A percentile compares a stretch with the other conserved stretches of the same genome.
Conservation (phyloP, 2,113 vertebrate genomes). For the Verasper variegatus region DNA sequence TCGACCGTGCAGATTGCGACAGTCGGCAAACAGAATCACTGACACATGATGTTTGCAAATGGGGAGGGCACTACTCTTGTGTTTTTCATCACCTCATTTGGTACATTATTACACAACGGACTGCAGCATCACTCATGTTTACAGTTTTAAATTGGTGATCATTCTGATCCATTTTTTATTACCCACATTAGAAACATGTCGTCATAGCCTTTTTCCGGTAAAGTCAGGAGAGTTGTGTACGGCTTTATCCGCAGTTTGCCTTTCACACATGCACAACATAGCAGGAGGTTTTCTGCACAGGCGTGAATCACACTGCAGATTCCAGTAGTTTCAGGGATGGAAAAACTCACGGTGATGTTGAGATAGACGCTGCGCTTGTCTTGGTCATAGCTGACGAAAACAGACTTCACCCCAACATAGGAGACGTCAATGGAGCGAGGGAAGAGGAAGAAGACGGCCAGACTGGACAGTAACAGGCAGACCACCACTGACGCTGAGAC, state of each 20-base stretch:
- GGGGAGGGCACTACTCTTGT: no score
- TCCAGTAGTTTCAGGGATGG: background rate
- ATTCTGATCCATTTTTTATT: no score
- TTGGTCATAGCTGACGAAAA: conserved; percentile 88
- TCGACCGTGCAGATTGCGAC: background rate
- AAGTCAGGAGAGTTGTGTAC: no score
- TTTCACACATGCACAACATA: no score
- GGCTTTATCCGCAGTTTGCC: no score
- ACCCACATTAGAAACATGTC: background rate
- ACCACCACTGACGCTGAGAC: conserved; percentile 89
- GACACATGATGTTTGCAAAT: no score
- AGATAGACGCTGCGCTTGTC: conserved; percentile 87
- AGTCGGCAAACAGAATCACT: background rate
- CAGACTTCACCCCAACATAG: conserved; percentile 92
- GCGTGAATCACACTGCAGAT: background rate
- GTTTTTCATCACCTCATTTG: no score
- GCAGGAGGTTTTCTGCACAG: no score
- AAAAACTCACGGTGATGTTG: conserved; percentile 90
- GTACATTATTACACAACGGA: no score
- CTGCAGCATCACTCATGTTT: no score
- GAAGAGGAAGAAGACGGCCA: conserved; percentile 95
- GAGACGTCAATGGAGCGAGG: conserved; percentile 92
- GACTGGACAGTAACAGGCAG: conserved; percentile 89
- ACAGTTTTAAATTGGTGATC: no score
- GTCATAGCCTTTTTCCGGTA: background rate